Evolutionary conservation across 2,888 invertebrate genomes (phyloP), one percentile per base, ranked within the genome.

Genomic region (Charanyca ferruginea): DNA sequence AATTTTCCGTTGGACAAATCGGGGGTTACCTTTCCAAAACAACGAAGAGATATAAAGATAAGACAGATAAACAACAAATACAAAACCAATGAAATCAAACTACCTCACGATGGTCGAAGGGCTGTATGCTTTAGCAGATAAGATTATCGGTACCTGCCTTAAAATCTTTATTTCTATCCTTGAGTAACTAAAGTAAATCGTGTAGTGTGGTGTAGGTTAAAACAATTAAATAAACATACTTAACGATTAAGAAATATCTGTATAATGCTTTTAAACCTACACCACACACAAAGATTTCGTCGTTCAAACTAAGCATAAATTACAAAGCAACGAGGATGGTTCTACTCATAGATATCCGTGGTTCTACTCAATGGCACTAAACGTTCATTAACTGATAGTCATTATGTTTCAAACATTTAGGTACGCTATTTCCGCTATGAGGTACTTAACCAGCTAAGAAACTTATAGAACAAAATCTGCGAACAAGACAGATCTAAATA

Each of bases 351-450:
- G n/a, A n/a, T n/a, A n/a, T n/a, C n/a, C n/a, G n/a, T n/a, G n/a
- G n/a, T n/a, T n/a, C n/a, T 73, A 8, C 62, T 32, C 57, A 73
- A 69, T 62, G n/a, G 18, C 20, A 38, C 25, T 74, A 60, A 55
- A 32, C 35, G 51, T 54, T 57, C 47, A 3, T 32, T 44, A 52
- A 28, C 41, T 52, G 68, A 22, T 41, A 53, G 53, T 60, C 35
- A 60, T 52, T 60, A 73, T 54, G 45, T 9, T 11, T 38, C 20
- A 38, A 20, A 57, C 23, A 52, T 42, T 57, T 32, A n/a, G n/a
- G n/a, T n/a, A 48, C 25, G 52, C 44, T 69, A 58, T 70, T 54
- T 69, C 76, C 63, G 32, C 4, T 58, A n/a, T 69, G 48, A 38
- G 18, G 42, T 48, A n/a, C n/a, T n/a, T n/a, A 66, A 73, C 20